Evolutionary conservation across 2,797 vertebrate species (phyloP).

Genomic region (Tympanoctomys barrerae): DNA sequence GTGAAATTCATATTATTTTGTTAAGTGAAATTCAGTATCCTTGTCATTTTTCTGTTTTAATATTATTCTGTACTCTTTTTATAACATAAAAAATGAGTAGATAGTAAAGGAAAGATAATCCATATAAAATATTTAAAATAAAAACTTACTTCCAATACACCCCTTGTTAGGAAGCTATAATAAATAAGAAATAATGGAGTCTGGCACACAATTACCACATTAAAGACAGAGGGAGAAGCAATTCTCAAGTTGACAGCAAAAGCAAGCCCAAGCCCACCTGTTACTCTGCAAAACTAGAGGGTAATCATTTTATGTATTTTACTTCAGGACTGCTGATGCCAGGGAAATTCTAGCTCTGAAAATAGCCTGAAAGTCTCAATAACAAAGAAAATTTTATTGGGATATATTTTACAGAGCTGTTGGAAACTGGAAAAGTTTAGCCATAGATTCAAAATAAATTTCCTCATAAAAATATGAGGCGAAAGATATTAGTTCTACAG

Average conservation of each 20-base stretch:
- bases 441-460: neutral
- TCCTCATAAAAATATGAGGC: neutral
- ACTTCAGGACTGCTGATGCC: neutral
- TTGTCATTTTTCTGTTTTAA: too few species aligned
- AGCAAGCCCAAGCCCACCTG: too few species aligned
- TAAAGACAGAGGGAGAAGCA: neutral
- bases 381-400: neutral
- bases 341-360: neutral
- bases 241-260: neutral
- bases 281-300: rapidly evolving
- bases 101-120: neutral
- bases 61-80: too few species aligned
- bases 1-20: too few species aligned
- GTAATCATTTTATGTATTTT: neutral
- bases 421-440: neutral
- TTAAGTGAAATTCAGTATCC: too few species aligned
- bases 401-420: neutral
- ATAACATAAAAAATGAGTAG: neutral
- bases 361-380: neutral
- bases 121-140: neutral
- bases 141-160: neutral
- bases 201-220: neutral
- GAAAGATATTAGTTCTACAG: neutral
- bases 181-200: neutral
- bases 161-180: neutral